Percentiles rank a stretch among this genome's conserved stretches.
phyloP scores from a whole-genome alignment of 2,888 invertebrate species.

The Poecilus cupreus region DNA sequence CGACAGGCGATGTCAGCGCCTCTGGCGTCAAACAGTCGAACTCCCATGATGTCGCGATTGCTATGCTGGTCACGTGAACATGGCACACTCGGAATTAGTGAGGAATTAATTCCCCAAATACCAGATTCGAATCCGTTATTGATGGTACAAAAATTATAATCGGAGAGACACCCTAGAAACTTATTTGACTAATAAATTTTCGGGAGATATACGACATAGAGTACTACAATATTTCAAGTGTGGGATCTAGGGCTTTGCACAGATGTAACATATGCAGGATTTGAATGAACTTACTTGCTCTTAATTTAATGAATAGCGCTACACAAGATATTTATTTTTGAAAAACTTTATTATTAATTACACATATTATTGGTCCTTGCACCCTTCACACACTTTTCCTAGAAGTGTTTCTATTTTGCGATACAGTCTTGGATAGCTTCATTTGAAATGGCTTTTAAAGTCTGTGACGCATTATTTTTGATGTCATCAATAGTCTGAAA shows the following conservation, averaged over 20 bases:
- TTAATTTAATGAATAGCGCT: conserved; percentile 22
- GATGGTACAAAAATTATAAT: not conserved
- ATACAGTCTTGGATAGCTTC: too few relatives aligned
- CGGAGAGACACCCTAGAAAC: not conserved
- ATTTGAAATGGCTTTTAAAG: too few relatives aligned
- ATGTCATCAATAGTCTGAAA: too few relatives aligned
- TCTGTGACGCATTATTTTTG: too few relatives aligned
- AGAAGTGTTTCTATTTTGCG: too few relatives aligned
- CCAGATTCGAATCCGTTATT: not conserved
- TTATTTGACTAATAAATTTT: not conserved
- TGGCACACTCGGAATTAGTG: not conserved
- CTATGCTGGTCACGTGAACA: conserved; percentile 3
- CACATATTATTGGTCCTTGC: too few relatives aligned
- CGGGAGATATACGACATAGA: not conserved
- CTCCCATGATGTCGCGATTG: not conserved
- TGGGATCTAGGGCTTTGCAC: not conserved
- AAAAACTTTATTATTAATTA: too few relatives aligned
- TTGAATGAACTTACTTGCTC: conserved; percentile 25
- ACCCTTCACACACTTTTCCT: too few relatives aligned
- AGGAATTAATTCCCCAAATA: conserved; percentile 21
- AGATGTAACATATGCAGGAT: conserved; percentile 15
- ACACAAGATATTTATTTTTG: too few relatives aligned
- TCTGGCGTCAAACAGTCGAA: not conserved
- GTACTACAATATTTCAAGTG: conserved; percentile 12
- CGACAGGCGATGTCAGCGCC: conserved; percentile 33